Conservation (phyloP, 2,888 invertebrate species). For the Philereme transversata region DNA sequence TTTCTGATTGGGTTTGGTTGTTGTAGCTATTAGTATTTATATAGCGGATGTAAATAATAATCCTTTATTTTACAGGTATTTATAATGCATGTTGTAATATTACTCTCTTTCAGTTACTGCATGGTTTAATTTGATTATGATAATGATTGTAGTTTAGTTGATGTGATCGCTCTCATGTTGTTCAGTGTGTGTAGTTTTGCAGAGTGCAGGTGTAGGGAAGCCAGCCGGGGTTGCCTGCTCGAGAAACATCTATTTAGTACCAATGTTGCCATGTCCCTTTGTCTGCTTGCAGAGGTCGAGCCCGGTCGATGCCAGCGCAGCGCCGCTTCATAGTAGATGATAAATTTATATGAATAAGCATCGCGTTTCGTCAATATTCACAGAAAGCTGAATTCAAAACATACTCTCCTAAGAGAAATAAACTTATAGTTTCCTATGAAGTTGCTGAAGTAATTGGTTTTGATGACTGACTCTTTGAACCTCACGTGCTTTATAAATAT, state of each 20-base stretch:
- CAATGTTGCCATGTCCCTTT: constrained; percentile 79
- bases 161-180: constrained; percentile 47
- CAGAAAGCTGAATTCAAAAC: constrained; percentile 34
- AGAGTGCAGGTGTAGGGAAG: constrained; percentile 63
- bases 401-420: constrained; percentile 22
- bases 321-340: constrained; percentile 65
- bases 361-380: constrained; percentile 43
- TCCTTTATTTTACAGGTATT: constrained; percentile 59
- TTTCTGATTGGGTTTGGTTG: constrained; percentile 25
- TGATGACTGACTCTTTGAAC: constrained; percentile 6
- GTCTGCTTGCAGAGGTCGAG: constrained; percentile 74
- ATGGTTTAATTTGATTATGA: constrained; percentile 42
- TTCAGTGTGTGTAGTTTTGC: constrained; percentile 80
- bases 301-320: constrained; percentile 49
- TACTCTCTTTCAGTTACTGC: constrained; percentile 63
- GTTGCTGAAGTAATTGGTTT: not conserved
- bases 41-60: constrained; percentile 41
- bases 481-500: constrained; percentile 5
- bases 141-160: constrained; percentile 27
- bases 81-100: constrained; percentile 40
- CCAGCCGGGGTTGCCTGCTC: constrained; percentile 68
- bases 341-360: constrained; percentile 57
- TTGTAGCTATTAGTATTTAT: constrained; percentile 32
- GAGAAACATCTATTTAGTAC: constrained; percentile 50
- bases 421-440: constrained; percentile 8